These are phyloP conservation scores for Leptodirus hochenwartii DNA, from an alignment of 2,888 invertebrate species.

Conservation along the genomic window DNA sequence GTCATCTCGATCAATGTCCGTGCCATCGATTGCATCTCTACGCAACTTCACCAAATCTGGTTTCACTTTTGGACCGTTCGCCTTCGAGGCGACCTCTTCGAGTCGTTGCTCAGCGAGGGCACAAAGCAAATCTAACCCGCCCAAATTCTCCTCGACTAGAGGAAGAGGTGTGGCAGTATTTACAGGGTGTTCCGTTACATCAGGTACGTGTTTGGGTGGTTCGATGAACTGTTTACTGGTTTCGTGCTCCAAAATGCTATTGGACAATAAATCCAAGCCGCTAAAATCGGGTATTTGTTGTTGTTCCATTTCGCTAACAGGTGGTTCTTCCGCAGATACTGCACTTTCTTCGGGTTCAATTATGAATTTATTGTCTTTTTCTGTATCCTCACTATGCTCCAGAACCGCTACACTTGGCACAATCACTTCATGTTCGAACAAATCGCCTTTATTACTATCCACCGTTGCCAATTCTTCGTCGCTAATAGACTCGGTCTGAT, in stretches of 20 bases:
- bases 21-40: no score
- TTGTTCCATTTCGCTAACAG: slow-evolving; percentile 9
- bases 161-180: slow-evolving; percentile 27
- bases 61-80: slow-evolving; percentile 10
- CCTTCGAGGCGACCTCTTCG: slow-evolving; percentile 44
- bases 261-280: slow-evolving; percentile 64
- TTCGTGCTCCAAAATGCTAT: slow-evolving; percentile 68
- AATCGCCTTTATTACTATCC: slow-evolving; percentile 7
- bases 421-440: neutral
- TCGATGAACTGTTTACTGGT: slow-evolving; percentile 22
- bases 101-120: slow-evolving; percentile 72
- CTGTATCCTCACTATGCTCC: neutral
- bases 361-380: slow-evolving; percentile 2
- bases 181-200: slow-evolving; percentile 27
- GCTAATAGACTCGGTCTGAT: slow-evolving; percentile 57
- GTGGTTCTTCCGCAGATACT: slow-evolving; percentile 3
- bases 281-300: slow-evolving; percentile 45
- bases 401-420: neutral
- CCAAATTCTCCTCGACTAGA: slow-evolving; percentile 33
- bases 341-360: slow-evolving; percentile 1
- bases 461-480: slow-evolving; percentile 30
- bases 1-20: slow-evolving; percentile 10
- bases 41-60: slow-evolving; percentile 13
- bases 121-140: slow-evolving; percentile 57
- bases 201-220: slow-evolving; percentile 12